A percentile compares a stretch with the other conserved stretches of the same genome.
Conservation (phyloP, 2,113 vertebrate genomes). For the Andinoacara biseriatus region DNA sequence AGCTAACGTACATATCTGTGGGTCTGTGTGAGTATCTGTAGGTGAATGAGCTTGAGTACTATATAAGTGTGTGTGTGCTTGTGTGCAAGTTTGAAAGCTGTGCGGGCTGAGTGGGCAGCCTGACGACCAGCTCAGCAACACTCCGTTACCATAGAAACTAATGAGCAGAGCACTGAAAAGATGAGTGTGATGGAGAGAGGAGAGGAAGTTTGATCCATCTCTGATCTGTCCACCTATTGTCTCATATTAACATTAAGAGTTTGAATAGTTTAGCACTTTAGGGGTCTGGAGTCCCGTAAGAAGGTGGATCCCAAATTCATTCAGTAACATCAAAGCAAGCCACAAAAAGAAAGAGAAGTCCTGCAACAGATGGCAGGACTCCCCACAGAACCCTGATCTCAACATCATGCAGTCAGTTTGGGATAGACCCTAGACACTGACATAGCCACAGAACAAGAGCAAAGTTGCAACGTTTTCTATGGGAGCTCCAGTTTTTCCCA, state of each 20-base stretch:
- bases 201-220: slow-evolving; percentile 12
- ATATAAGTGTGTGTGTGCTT: slow-evolving; percentile 47
- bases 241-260: background rate
- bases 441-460: background rate
- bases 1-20: background rate
- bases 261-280: background rate
- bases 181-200: slow-evolving; percentile 58
- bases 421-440: background rate
- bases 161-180: slow-evolving; percentile 55
- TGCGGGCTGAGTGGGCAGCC: slow-evolving; percentile 78
- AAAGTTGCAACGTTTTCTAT: background rate
- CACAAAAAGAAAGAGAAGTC: background rate
- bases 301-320: background rate
- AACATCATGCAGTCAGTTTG: background rate
- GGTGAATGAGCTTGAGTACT: slow-evolving; percentile 32
- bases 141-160: slow-evolving; percentile 82
- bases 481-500: background rate
- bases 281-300: background rate
- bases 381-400: background rate
- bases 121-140: slow-evolving; percentile 80
- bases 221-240: slow-evolving; percentile 14
- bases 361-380: too few species aligned
- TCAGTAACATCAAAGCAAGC: background rate
- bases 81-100: slow-evolving; percentile 44
- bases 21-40: background rate